Conservation (phyloP, 2,888 invertebrate species). For the Ptychoptera contaminata region DNA sequence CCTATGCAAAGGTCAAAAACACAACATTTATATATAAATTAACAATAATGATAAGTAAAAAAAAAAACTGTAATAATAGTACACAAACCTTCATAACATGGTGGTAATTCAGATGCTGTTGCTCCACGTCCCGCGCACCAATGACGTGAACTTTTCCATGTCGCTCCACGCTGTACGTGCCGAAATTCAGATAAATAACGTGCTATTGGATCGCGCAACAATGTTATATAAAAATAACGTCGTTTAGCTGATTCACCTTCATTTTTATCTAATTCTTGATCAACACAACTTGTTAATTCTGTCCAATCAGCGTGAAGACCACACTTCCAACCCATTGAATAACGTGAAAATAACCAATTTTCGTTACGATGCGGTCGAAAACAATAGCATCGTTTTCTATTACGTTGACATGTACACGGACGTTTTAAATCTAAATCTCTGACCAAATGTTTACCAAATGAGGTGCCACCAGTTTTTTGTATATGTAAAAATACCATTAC, state of each 20-base stretch:
- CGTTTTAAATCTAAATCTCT: constrained; percentile 78
- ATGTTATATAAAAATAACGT: constrained; percentile 91
- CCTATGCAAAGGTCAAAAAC: constrained; percentile 30
- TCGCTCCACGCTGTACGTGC: constrained; percentile 92
- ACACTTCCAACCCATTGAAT: constrained; percentile 96
- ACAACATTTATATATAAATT: background rate
- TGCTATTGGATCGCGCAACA: constrained; percentile 84
- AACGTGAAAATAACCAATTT: constrained; percentile 95
- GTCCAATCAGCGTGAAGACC: constrained; percentile 98
- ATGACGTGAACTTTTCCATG: constrained; percentile 76
- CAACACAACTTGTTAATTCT: constrained; percentile 84
- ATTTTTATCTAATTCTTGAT: constrained; percentile 77
- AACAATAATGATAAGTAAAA: background rate
- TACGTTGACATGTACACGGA: constrained; percentile 84
- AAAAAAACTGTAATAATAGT: too few species aligned
- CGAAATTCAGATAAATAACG: constrained; percentile 91
- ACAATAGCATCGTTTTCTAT: constrained; percentile 79
- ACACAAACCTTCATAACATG: constrained; percentile 43
- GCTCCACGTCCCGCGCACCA: constrained; percentile 63
- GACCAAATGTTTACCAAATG: constrained; percentile 92
- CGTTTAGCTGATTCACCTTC: constrained; percentile 68
- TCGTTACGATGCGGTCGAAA: constrained; percentile 84
- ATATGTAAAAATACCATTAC: constrained; percentile 97
- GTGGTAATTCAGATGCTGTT: constrained; percentile 65
- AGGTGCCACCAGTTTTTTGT: constrained; percentile 97